A percentile compares a stretch with the other conserved stretches of the same genome.
phyloP scores from a whole-genome alignment of 2,797 vertebrate species.

The Emydoidea blandingii region DNA sequence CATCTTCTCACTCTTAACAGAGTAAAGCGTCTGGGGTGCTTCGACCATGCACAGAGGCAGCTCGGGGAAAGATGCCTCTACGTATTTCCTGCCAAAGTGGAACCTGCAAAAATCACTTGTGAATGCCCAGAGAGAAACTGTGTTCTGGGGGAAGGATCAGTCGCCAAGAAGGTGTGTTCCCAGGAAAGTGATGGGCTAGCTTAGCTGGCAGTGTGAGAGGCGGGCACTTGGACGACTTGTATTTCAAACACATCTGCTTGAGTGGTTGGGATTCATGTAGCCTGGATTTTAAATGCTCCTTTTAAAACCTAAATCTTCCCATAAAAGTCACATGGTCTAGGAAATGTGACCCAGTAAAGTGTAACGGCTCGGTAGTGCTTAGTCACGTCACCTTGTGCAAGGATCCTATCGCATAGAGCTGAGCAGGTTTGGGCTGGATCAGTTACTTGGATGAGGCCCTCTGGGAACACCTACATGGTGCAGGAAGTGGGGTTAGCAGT shows the following conservation, averaged over 20 bases:
- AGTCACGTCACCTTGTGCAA: conserved; percentile 46
- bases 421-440: not conserved
- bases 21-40: conserved; percentile 94
- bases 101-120: conserved; percentile 93
- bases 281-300: not conserved
- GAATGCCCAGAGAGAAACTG: conserved; percentile 93
- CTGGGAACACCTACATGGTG: not conserved
- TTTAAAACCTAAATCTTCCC: conserved; percentile 42
- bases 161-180: conserved; percentile 90
- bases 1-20: conserved; percentile 73
- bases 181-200: not conserved
- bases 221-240: not conserved
- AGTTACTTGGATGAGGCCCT: not conserved
- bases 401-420: not conserved
- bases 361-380: conserved; percentile 23
- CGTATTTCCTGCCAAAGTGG: conserved; percentile 94
- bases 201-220: not conserved
- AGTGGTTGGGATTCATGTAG: not conserved
- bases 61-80: conserved; percentile 96
- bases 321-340: conserved; percentile 13
- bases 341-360: conserved; percentile 35
- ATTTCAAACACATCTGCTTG: not conserved
- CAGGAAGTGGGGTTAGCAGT: not conserved
- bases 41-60: conserved; percentile 97
- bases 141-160: conserved; percentile 91